These are phyloP conservation scores for Diglossa brunneiventris DNA, from an alignment of 2,113 vertebrate genomes.

Conservation along the genomic window DNA sequence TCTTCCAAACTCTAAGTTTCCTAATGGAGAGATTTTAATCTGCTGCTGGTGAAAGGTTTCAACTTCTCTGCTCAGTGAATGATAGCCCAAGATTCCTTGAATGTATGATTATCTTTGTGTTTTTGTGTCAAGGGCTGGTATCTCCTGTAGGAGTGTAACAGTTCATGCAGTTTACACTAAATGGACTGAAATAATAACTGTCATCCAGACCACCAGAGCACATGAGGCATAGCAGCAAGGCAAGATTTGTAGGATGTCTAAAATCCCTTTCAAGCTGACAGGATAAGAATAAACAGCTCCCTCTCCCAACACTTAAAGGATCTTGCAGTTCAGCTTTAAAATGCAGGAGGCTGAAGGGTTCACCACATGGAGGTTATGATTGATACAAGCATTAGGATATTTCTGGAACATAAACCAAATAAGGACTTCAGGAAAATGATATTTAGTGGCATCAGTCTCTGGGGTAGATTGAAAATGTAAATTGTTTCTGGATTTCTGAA, in stretches of 20 bases:
- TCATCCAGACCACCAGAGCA: constrained; percentile 14
- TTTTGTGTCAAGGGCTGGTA: background rate
- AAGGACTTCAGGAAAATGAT: background rate
- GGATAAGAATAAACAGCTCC: background rate
- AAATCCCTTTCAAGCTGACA: background rate
- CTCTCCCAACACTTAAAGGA: background rate
- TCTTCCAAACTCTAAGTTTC: background rate
- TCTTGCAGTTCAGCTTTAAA: background rate
- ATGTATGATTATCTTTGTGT: background rate
- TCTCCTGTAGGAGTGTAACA: background rate
- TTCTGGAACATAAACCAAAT: background rate
- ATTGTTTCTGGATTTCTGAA: background rate
- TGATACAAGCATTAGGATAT: background rate
- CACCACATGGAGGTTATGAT: background rate
- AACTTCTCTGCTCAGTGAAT: background rate
- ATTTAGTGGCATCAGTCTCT: background rate
- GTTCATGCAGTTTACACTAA: constrained; percentile 9
- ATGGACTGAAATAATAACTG: background rate
- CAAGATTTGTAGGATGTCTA: constrained; percentile 2
- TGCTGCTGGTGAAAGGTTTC: background rate
- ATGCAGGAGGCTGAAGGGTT: background rate
- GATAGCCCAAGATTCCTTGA: background rate
- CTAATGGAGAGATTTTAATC: constrained; percentile 22
- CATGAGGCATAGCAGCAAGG: background rate
- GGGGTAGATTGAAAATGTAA: background rate